A percentile compares a stretch with the other conserved stretches of the same genome.
Conservation (phyloP, 2,888 invertebrate species). For the Podotricha telesiphe region DNA sequence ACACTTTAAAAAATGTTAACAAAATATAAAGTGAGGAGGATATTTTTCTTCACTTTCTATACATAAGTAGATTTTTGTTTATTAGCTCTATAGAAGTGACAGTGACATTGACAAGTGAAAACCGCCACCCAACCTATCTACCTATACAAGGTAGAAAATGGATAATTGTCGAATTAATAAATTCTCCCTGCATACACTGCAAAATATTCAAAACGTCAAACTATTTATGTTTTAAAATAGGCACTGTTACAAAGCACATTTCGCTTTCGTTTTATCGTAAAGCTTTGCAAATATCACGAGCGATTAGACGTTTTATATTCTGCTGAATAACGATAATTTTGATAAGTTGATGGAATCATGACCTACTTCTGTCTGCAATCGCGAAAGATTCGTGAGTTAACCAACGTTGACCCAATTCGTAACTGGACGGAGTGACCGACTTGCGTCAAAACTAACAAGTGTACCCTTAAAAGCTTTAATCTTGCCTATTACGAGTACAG, state of each 20-base stretch:
- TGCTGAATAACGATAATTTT: constrained; percentile 30
- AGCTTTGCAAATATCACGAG: not conserved
- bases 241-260: not conserved
- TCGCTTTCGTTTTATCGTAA: not conserved
- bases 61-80: too few species aligned
- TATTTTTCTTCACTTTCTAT: too few species aligned
- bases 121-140: too few species aligned
- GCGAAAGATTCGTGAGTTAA: constrained; percentile 38
- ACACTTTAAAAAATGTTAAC: too few species aligned
- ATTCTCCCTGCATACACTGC: too few species aligned
- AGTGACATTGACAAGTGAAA: too few species aligned
- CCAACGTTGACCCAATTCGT: constrained; percentile 35
- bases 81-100: too few species aligned
- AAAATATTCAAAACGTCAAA: too few species aligned
- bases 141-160: too few species aligned
- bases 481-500: constrained; percentile 9
- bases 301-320: constrained; percentile 16
- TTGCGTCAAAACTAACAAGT: constrained; percentile 40
- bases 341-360: constrained; percentile 39
- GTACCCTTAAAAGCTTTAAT: constrained; percentile 29
- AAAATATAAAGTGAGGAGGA: too few species aligned
- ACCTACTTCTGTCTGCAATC: constrained; percentile 34
- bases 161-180: too few species aligned
- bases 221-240: not conserved
- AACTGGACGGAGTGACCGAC: constrained; percentile 36